A percentile compares a stretch with the other conserved stretches of the same genome.
Evolutionary conservation across 2,888 invertebrate species (phyloP).

Genomic region (Nebria brevicollis): DNA sequence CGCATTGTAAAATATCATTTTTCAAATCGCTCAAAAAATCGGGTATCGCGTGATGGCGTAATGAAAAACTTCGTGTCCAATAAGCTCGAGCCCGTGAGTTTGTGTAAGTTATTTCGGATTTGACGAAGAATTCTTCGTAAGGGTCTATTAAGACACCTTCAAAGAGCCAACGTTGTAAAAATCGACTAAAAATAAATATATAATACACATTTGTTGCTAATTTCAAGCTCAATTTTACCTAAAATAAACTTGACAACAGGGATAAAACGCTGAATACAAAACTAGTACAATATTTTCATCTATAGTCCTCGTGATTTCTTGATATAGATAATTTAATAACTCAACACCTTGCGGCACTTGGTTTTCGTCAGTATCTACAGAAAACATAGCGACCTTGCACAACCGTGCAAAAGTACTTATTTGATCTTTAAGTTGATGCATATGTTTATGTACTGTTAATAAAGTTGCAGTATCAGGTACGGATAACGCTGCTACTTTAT

Average conservation of each 20-base stretch:
- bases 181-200: conserved; percentile 62
- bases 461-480: conserved; percentile 55
- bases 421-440: conserved; percentile 66
- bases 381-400: conserved; percentile 63
- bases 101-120: conserved; percentile 72
- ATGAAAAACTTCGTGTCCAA: conserved; percentile 74
- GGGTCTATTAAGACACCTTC: conserved; percentile 84
- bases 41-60: conserved; percentile 69
- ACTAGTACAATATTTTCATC: conserved; percentile 67
- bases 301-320: conserved; percentile 69
- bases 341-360: conserved; percentile 66
- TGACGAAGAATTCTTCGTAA: conserved; percentile 87
- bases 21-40: conserved; percentile 74
- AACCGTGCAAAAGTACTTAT: conserved; percentile 67
- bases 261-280: conserved; percentile 64
- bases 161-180: conserved; percentile 86
- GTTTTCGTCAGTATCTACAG: conserved; percentile 49
- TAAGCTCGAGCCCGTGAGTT: conserved; percentile 72
- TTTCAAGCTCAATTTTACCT: conserved; percentile 51
- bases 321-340: conserved; percentile 73
- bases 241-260: conserved; percentile 61
- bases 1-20: conserved; percentile 76
- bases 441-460: conserved; percentile 58
- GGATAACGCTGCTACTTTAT: conserved; percentile 63
- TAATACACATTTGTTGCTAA: background rate